Evolutionary conservation across 2,113 vertebrate species (phyloP).

Genomic region (Protobothrops mucrosquamatus): DNA sequence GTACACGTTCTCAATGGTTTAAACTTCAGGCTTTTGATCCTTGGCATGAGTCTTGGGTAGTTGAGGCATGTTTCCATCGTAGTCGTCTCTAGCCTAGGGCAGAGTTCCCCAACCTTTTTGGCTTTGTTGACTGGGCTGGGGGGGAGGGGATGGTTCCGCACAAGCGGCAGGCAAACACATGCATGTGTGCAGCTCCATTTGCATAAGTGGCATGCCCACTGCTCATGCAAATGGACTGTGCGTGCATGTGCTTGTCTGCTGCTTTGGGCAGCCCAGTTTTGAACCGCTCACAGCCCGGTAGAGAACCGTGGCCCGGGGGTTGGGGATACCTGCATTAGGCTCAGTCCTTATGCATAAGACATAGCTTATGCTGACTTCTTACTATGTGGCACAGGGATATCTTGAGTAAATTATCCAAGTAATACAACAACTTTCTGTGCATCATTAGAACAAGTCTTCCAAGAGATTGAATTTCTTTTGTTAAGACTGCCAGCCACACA

Average conservation of each 20-base stretch:
- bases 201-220: not conserved
- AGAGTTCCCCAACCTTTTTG: not conserved
- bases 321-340: not conserved
- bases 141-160: not conserved
- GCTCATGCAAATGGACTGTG: not conserved
- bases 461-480: not conserved
- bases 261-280: not conserved
- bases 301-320: not conserved
- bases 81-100: not conserved
- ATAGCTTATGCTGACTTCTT: not conserved
- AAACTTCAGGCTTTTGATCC: not conserved
- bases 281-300: not conserved
- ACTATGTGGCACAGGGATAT: not conserved
- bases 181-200: not conserved
- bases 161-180: not conserved
- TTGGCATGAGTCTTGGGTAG: not conserved
- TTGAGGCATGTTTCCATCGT: not conserved
- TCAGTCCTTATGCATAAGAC: not conserved
- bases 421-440: not conserved
- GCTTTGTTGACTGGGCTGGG: not conserved
- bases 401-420: not conserved
- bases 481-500: not conserved
- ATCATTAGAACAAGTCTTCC: not conserved
- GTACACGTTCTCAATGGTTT: not conserved
- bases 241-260: not conserved